phyloP scores from a whole-genome alignment of 1,140 invertebrate genomes.

The Drosophila oshimai region DNA sequence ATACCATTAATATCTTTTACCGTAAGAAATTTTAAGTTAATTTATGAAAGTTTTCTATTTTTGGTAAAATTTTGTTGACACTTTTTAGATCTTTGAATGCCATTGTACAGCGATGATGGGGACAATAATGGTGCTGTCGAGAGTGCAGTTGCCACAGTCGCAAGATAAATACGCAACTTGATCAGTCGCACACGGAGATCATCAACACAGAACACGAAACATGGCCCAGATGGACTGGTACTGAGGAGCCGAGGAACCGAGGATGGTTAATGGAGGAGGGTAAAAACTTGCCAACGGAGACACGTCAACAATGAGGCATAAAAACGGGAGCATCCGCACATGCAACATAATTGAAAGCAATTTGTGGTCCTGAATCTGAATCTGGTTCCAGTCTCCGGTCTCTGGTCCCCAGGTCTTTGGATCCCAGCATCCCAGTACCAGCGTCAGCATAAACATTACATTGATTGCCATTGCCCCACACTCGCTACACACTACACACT shows the following conservation, averaged over 20 bases:
- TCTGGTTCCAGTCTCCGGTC: slow-evolving; percentile 17
- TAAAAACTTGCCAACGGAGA: slow-evolving; percentile 46
- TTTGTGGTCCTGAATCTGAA: slow-evolving; percentile 62
- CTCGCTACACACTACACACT: slow-evolving; percentile 5
- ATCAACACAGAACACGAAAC: slow-evolving; percentile 59
- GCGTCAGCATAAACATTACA: slow-evolving; percentile 75
- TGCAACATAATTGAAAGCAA: slow-evolving; percentile 81
- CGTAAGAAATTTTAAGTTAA: too few relatives aligned
- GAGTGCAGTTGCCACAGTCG: slow-evolving; percentile 58
- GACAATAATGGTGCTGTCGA: slow-evolving; percentile 51
- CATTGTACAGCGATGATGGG: slow-evolving; percentile 18
- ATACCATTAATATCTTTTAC: too few relatives aligned
- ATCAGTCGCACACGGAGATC: slow-evolving; percentile 62
- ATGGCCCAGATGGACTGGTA: slow-evolving; percentile 42
- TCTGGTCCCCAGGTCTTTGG: slow-evolving; percentile 10
- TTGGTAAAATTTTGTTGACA: background rate
- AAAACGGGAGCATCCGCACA: slow-evolving; percentile 72
- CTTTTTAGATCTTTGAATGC: background rate
- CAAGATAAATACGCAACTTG: slow-evolving; percentile 66
- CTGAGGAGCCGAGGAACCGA: background rate
- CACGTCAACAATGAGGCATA: slow-evolving; percentile 72
- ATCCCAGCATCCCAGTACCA: slow-evolving; percentile 5
- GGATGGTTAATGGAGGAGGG: slow-evolving; percentile 4
- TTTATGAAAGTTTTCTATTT: background rate
- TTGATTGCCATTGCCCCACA: slow-evolving; percentile 71